phyloP scores from a whole-genome alignment of 2,113 vertebrate genomes.

The Capra hircus region DNA sequence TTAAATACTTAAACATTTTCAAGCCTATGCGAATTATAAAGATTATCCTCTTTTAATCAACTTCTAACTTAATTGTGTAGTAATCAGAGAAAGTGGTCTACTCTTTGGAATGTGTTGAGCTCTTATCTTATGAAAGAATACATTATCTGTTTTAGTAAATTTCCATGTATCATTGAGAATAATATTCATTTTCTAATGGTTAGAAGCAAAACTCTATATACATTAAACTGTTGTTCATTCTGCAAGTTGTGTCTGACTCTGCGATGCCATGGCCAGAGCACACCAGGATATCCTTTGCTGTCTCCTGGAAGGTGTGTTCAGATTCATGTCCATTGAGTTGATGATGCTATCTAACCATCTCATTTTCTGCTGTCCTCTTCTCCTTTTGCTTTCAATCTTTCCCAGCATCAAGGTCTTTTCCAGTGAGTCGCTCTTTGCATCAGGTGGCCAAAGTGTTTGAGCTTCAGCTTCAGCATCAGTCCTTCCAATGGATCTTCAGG shows the following conservation, averaged over 20 bases:
- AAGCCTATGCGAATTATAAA: background rate
- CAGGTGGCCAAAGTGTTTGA: background rate
- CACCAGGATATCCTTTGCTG: background rate
- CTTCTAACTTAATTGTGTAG: background rate
- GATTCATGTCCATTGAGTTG: background rate
- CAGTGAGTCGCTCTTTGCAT: rapidly evolving
- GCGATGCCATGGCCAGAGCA: background rate
- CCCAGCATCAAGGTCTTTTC: background rate
- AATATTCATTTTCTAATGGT: background rate
- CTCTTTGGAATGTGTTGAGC: background rate
- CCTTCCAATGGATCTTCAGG: background rate
- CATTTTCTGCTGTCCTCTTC: background rate
- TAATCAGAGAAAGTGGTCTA: background rate
- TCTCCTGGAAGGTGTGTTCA: background rate
- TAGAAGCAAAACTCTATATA: background rate
- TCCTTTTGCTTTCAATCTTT: background rate
- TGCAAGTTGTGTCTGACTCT: background rate
- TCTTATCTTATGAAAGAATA: background rate
- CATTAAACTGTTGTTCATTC: background rate
- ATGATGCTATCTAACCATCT: background rate
- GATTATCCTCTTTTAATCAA: background rate
- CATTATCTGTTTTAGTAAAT: background rate
- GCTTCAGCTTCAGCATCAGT: background rate
- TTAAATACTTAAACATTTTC: background rate
- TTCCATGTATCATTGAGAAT: background rate